A percentile compares a stretch with the other conserved stretches of the same genome.
Evolutionary conservation across 2,888 invertebrate genomes (phyloP).

Genomic region (Notodonta dromedarius): DNA sequence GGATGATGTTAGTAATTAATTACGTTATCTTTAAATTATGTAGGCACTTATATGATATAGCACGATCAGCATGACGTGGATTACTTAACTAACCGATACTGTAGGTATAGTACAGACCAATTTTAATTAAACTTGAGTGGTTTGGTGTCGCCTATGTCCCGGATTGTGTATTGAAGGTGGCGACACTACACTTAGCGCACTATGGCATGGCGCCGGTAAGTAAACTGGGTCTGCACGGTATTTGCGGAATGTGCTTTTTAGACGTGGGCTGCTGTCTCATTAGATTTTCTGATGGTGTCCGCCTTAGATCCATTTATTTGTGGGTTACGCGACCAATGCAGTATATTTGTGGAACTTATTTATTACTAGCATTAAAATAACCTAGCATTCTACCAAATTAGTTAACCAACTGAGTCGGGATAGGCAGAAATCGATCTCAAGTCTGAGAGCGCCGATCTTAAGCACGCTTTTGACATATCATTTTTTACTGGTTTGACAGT

Average conservation of each 20-base stretch:
- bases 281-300: conserved; percentile 19
- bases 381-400: no score
- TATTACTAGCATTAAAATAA: neutral
- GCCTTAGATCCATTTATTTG: conserved; percentile 22
- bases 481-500: no score
- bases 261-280: conserved; percentile 25
- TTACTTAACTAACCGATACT: no score
- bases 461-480: no score
- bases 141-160: neutral
- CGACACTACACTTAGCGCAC: neutral
- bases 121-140: neutral
- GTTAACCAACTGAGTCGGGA: no score
- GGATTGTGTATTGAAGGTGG: neutral
- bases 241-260: conserved; percentile 35
- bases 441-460: no score
- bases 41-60: no score
- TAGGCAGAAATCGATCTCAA: no score
- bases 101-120: no score
- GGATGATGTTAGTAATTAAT: no score
- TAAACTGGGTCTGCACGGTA: conserved; percentile 38
- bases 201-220: conserved; percentile 27
- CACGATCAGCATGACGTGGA: no score
- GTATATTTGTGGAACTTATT: conserved; percentile 9
- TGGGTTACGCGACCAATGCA: conserved; percentile 10
- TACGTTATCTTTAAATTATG: no score